Conservation (phyloP, 2,113 vertebrate genomes). For the Noturus placidus region DNA sequence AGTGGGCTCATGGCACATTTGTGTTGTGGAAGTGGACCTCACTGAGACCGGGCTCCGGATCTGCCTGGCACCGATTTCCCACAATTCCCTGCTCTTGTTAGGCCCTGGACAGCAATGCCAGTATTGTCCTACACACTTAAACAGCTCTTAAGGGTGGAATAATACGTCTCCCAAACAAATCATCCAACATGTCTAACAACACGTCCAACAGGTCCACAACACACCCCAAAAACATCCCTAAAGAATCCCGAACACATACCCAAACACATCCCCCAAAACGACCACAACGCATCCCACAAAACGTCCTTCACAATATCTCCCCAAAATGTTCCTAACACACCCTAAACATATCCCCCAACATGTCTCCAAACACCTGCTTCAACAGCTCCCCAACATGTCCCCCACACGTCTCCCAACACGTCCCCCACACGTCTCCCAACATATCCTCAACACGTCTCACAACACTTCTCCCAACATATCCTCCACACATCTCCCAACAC, state of each 20-base stretch:
- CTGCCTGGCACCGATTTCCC: slow-evolving; percentile 55
- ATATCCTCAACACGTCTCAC: not conserved
- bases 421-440: no score
- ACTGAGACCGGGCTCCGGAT: slow-evolving; percentile 66
- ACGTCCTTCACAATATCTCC: no score
- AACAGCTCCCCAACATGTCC: not conserved
- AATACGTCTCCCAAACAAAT: not conserved
- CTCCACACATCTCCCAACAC: not conserved
- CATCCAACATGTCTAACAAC: not conserved
- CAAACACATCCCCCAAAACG: not conserved
- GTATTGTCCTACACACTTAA: not conserved
- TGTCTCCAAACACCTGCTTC: no score
- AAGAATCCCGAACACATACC: not conserved
- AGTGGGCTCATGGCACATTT: slow-evolving; percentile 66
- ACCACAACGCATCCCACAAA: not conserved
- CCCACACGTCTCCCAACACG: rapidly evolving
- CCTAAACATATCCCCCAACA: not conserved
- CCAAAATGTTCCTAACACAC: not conserved
- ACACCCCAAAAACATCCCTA: not conserved
- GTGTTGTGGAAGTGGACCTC: slow-evolving; percentile 64
- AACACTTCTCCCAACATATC: not conserved
- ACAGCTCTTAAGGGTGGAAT: not conserved
- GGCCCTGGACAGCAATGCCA: not conserved
- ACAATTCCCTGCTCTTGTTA: slow-evolving; percentile 42
- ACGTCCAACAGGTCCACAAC: not conserved